phyloP scores from a whole-genome alignment of 92 coral and sea anemone genomes.

The Umimayanthus chanpuru region DNA sequence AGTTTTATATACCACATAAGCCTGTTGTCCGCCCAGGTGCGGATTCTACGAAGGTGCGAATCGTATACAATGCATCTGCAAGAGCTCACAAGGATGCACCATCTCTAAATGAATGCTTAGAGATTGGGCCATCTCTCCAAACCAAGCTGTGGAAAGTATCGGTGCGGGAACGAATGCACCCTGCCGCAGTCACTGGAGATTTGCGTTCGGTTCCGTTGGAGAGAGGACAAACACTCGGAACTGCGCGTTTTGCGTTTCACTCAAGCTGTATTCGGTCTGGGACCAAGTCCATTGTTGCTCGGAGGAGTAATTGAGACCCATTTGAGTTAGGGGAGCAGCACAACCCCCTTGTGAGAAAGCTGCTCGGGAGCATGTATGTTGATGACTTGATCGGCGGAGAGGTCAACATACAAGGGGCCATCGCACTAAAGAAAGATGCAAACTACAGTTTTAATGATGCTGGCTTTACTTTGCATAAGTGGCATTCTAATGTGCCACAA shows the following conservation, averaged over 20 bases:
- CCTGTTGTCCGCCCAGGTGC: slow-evolving; percentile 23
- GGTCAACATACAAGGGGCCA: too few relatives aligned
- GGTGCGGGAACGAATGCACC: slow-evolving; percentile 25
- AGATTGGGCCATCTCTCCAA: slow-evolving; percentile 25
- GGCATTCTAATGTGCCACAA: slow-evolving; percentile 19
- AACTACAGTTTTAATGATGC: slow-evolving; percentile 19
- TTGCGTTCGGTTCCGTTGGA: slow-evolving; percentile 37
- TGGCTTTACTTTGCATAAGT: slow-evolving; percentile 2
- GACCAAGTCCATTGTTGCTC: background rate
- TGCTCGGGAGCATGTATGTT: too few relatives aligned
- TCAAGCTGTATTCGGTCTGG: background rate
- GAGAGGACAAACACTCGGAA: slow-evolving; percentile 6
- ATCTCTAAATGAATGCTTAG: slow-evolving; percentile 22
- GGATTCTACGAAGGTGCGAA: slow-evolving; percentile 11
- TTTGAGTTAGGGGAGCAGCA: background rate
- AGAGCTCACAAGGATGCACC: slow-evolving; percentile 7
- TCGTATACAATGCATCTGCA: slow-evolving; percentile 30
- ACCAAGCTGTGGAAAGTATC: slow-evolving; percentile 31
- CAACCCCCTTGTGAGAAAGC: background rate
- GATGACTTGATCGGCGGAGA: too few relatives aligned
- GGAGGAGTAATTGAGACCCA: slow-evolving; percentile 27
- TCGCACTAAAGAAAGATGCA: too few relatives aligned
- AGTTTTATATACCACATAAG: slow-evolving; percentile 34
- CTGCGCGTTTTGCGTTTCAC: background rate
- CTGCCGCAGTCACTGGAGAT: background rate